Percentiles rank a stretch among this genome's conserved stretches.
Conservation (phyloP, 1,140 invertebrate species). For the Conus betulinus region DNA sequence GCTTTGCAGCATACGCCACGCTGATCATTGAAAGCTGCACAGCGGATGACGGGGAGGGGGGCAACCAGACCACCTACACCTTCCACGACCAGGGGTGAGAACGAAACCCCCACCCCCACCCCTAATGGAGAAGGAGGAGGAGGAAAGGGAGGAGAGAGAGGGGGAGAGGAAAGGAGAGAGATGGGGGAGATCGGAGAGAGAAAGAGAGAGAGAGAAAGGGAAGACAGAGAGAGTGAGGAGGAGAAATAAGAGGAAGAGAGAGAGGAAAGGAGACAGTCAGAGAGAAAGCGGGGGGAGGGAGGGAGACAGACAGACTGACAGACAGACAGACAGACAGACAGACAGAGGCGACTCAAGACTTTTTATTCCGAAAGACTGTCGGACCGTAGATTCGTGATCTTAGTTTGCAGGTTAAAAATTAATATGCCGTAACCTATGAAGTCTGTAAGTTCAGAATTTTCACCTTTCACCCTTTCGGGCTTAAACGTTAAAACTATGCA, state of each 20-base stretch:
- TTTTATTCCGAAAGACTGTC: too few relatives aligned
- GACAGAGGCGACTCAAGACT: neutral
- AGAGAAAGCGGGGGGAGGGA: neutral
- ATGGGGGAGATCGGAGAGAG: neutral
- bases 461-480: too few relatives aligned
- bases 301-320: neutral
- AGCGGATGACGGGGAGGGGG: slow-evolving; percentile 19
- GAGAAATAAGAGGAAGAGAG: neutral
- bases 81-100: slow-evolving; percentile 11
- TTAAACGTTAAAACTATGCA: too few relatives aligned
- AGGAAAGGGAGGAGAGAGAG: neutral
- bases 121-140: too few relatives aligned
- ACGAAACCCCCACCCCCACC: neutral
- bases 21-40: slow-evolving; percentile 28
- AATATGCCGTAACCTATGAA: too few relatives aligned
- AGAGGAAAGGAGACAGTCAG: neutral
- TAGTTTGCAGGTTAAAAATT: too few relatives aligned
- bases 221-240: too few relatives aligned
- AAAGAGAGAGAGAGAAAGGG: neutral
- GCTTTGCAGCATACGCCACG: slow-evolving; percentile 7
- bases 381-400: too few relatives aligned
- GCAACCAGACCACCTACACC: slow-evolving; percentile 11
- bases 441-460: too few relatives aligned
- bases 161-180: neutral
- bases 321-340: neutral